Conservation (phyloP, 1,140 invertebrate species). For the Drosophila arawakana region DNA sequence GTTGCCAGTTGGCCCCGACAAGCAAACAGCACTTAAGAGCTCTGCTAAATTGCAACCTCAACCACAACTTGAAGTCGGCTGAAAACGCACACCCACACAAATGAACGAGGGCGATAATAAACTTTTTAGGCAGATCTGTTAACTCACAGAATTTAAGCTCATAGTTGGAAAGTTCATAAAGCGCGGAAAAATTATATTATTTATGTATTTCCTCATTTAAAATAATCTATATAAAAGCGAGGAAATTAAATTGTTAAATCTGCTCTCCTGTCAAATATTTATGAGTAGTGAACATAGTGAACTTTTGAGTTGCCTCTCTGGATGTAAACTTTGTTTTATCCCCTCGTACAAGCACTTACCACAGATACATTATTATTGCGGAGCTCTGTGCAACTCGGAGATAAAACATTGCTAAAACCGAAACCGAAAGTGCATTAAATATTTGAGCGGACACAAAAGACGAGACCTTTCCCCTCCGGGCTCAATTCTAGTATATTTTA, state of each 20-base stretch:
- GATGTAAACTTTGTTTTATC: background rate
- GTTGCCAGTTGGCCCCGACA: constrained; percentile 12
- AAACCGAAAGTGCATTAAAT: constrained; percentile 47
- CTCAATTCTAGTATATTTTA: constrained; percentile 30
- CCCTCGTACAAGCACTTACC: background rate
- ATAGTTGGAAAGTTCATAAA: background rate
- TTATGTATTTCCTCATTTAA: background rate
- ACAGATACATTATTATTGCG: constrained; percentile 13
- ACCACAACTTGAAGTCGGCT: constrained; percentile 6
- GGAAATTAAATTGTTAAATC: too few relatives aligned
- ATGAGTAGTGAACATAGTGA: background rate
- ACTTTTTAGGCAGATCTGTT: background rate
- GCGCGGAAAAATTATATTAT: background rate
- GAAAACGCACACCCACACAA: too few relatives aligned
- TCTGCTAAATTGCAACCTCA: constrained; percentile 35
- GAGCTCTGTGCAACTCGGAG: constrained; percentile 14
- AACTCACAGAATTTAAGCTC: background rate
- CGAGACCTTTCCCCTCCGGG: background rate
- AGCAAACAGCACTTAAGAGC: constrained; percentile 35
- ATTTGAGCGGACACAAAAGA: constrained; percentile 32
- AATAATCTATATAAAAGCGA: background rate
- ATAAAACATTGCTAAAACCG: constrained; percentile 22
- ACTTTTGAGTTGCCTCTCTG: background rate
- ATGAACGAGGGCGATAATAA: constrained; percentile 5
- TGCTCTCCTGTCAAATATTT: too few relatives aligned